These are phyloP conservation scores for Alces alces DNA, from an alignment of 2,113 vertebrate genomes.

Conservation along the genomic window DNA sequence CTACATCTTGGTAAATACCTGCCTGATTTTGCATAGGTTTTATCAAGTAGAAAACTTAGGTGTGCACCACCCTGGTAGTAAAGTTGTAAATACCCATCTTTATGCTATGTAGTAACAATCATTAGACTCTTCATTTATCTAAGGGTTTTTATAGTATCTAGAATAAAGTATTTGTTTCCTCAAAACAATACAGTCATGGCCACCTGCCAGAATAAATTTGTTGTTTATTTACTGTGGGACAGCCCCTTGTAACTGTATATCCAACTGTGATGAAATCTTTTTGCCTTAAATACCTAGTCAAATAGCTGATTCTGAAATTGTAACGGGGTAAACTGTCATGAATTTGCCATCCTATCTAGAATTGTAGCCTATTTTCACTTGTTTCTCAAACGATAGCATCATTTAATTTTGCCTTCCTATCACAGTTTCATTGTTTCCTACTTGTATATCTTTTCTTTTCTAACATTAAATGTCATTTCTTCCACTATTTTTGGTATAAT, in stretches of 20 bases:
- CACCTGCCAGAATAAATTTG: not conserved
- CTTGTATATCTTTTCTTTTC: slow-evolving; percentile 8
- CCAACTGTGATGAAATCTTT: not conserved
- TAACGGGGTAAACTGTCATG: not conserved
- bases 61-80: not conserved
- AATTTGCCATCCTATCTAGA: not conserved
- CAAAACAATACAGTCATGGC: not conserved
- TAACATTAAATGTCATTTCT: slow-evolving; percentile 13
- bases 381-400: not conserved
- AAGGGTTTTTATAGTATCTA: not conserved
- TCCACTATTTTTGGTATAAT: not conserved
- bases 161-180: not conserved
- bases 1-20: not conserved
- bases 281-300: not conserved
- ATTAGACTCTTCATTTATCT: not conserved
- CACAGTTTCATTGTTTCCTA: slow-evolving; percentile 6
- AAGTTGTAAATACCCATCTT: not conserved
- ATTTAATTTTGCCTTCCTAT: not conserved
- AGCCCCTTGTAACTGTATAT: not conserved
- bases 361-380: not conserved
- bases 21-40: not conserved
- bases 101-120: not conserved
- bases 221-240: not conserved
- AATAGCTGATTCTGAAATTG: not conserved
- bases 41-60: not conserved